These are phyloP conservation scores for Octomys mimax DNA, from an alignment of 2,797 vertebrate species.

Conservation along the genomic window DNA sequence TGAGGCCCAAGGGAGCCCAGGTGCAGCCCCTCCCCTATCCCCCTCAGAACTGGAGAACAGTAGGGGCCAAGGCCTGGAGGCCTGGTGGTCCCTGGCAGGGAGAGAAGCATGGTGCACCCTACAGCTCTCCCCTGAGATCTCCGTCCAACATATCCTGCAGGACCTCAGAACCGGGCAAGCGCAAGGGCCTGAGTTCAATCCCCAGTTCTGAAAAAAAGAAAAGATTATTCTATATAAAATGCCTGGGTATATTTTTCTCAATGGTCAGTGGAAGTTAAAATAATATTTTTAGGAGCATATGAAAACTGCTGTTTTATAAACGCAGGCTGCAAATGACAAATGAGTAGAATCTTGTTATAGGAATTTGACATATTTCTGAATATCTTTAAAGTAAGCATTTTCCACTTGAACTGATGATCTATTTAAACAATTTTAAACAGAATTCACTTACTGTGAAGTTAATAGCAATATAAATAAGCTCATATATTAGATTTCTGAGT, in stretches of 20 bases:
- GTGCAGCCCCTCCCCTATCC: background rate
- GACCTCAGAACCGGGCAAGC: background rate
- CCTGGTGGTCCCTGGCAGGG: background rate
- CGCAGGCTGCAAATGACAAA: background rate
- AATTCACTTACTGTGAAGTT: conserved; percentile 36
- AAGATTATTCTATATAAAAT: background rate
- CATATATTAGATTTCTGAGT: conserved; percentile 8
- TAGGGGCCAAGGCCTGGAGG: too few relatives aligned
- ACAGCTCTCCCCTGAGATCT: background rate
- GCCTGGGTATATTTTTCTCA: background rate
- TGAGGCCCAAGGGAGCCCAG: background rate
- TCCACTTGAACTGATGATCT: background rate
- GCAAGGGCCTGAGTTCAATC: too few relatives aligned
- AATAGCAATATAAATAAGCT: conserved; percentile 41
- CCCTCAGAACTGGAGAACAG: rapidly evolving
- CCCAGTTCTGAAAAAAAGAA: too few relatives aligned
- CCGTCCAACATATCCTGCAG: background rate
- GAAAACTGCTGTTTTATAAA: conserved; percentile 6
- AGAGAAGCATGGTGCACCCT: background rate
- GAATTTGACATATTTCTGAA: background rate
- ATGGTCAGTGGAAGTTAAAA: conserved; percentile 18
- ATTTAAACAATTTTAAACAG: conserved; percentile 23
- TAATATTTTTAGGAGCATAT: background rate
- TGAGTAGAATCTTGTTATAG: background rate
- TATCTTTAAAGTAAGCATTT: conserved; percentile 32